Conservation (phyloP, 2,113 vertebrate genomes). For the Notiomystis cincta region DNA sequence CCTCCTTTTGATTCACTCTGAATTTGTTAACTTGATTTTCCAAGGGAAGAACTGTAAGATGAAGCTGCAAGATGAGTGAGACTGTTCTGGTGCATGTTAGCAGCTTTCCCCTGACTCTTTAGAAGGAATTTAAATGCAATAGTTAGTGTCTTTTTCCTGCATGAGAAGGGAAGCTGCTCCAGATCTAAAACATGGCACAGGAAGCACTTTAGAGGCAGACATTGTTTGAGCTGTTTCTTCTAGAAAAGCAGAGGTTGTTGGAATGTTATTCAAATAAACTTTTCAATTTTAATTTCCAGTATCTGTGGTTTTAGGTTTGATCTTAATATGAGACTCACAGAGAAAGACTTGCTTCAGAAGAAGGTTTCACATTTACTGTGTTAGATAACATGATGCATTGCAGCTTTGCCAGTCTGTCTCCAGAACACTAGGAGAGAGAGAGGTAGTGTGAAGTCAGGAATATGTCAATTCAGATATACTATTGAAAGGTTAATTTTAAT, state of each 20-base stretch:
- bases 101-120: background rate
- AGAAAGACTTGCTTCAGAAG: background rate
- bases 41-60: background rate
- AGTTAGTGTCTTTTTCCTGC: background rate
- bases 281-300: background rate
- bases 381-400: background rate
- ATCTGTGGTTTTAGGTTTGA: background rate
- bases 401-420: background rate
- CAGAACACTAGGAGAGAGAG: background rate
- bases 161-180: background rate
- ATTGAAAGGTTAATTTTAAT: background rate
- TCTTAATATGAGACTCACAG: background rate
- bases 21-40: background rate
- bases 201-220: background rate
- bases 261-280: background rate
- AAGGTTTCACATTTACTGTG: background rate
- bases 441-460: background rate
- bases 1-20: background rate
- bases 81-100: background rate
- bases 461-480: background rate
- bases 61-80: background rate
- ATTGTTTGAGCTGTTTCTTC: background rate
- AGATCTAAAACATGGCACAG: background rate
- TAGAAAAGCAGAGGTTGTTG: background rate
- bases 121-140: background rate